Evolutionary conservation across 2,113 vertebrate genomes (phyloP).

Genomic region (Athene noctua): DNA sequence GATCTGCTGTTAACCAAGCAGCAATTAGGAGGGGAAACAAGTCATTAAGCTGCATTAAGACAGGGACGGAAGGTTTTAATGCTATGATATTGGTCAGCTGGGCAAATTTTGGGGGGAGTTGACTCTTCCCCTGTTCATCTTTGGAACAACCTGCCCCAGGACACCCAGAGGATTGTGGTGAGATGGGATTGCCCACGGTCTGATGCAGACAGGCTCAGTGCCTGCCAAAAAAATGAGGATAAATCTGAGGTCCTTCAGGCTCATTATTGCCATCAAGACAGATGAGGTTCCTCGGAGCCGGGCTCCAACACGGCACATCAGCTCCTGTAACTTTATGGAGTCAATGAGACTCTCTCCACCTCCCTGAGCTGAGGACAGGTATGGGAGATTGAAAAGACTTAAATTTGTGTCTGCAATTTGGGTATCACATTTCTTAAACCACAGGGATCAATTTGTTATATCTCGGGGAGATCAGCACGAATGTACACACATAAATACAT

Average conservation of each 20-base stretch:
- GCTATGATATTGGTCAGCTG: background rate
- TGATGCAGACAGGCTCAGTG: background rate
- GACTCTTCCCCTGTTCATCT: background rate
- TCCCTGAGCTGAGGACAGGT: background rate
- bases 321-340: constrained; percentile 7
- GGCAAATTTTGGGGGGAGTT: background rate
- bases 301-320: background rate
- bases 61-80: background rate
- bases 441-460: constrained; percentile 25
- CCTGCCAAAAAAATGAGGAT: background rate
- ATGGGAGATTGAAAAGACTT: constrained; percentile 10
- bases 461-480: background rate
- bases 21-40: constrained; percentile 54
- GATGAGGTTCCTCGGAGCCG: background rate
- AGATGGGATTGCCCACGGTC: background rate
- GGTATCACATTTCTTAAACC: background rate
- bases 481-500: constrained; percentile 29
- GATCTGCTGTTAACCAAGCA: constrained; percentile 40
- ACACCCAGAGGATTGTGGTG: background rate
- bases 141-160: background rate
- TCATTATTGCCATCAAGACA: background rate
- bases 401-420: constrained; percentile 38
- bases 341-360: background rate
- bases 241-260: background rate
- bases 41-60: constrained; percentile 40